These are phyloP conservation scores for Embiotoca jacksoni DNA, from an alignment of 2,113 vertebrate genomes.

Conservation along the genomic window DNA sequence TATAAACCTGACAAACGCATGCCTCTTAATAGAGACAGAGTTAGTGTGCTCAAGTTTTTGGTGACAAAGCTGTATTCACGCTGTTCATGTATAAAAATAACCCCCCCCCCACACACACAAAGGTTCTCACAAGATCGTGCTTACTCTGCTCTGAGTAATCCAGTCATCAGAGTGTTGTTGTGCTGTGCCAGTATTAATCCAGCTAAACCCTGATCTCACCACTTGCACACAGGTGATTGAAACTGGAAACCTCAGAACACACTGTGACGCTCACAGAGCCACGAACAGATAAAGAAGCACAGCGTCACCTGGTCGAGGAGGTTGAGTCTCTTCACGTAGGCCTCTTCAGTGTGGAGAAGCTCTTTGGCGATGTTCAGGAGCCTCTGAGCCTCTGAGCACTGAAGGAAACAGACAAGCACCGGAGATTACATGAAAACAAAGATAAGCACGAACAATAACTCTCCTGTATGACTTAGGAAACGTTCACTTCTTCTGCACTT, in stretches of 20 bases:
- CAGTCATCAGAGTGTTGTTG: constrained; percentile 45
- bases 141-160: constrained; percentile 62
- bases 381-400: constrained; percentile 91
- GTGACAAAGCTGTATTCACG: constrained; percentile 19
- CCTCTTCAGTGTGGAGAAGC: constrained; percentile 95
- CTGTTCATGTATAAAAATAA: constrained; percentile 20
- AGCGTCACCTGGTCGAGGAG: constrained; percentile 94
- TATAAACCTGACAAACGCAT: constrained; percentile 29
- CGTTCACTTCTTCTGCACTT: background rate
- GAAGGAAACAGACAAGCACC: constrained; percentile 39
- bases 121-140: constrained; percentile 20
- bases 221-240: constrained; percentile 55
- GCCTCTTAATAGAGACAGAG: constrained; percentile 1
- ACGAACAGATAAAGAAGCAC: background rate
- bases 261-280: background rate
- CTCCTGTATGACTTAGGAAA: background rate
- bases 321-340: constrained; percentile 93
- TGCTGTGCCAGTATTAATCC: constrained; percentile 66
- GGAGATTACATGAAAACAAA: constrained; percentile 8
- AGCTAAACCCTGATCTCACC: constrained; percentile 61
- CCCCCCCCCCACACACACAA: background rate
- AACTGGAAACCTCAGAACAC: constrained; percentile 27
- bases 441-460: background rate
- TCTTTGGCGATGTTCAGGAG: constrained; percentile 95
- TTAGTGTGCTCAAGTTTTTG: background rate